These are phyloP conservation scores for Litoditis marina DNA, from an alignment of 2,888 invertebrate species.

Conservation along the genomic window DNA sequence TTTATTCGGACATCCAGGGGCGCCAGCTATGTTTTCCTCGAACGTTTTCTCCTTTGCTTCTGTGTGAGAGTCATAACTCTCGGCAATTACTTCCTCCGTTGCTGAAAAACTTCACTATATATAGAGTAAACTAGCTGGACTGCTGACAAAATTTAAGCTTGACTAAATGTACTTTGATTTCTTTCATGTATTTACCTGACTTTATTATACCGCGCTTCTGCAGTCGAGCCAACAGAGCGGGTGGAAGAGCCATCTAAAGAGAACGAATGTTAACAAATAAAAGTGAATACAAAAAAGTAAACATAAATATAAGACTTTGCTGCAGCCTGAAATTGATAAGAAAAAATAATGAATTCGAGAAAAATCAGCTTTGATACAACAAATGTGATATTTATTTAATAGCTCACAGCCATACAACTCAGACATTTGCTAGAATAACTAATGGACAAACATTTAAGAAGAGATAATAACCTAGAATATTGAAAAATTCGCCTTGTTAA, in stretches of 20 bases:
- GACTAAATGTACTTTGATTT: too few relatives aligned
- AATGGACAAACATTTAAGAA: too few relatives aligned
- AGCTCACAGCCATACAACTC: too few relatives aligned
- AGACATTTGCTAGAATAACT: too few relatives aligned
- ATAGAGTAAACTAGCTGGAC: neutral
- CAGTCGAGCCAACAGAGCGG: constrained; percentile 80
- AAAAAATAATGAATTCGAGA: too few relatives aligned
- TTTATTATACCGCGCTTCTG: constrained; percentile 76
- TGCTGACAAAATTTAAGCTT: too few relatives aligned
- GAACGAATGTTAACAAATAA: neutral
- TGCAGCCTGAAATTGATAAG: too few relatives aligned
- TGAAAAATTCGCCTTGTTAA: too few relatives aligned
- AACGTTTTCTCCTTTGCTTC: constrained; percentile 62
- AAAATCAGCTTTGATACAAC: too few relatives aligned
- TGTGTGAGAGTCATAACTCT: constrained; percentile 78
- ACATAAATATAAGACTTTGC: neutral
- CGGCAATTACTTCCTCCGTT: constrained; percentile 84
- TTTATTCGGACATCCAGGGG: constrained; percentile 85
- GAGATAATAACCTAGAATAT: too few relatives aligned
- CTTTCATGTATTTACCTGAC: too few relatives aligned
- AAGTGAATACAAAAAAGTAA: neutral
- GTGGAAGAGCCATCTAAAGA: constrained; percentile 82
- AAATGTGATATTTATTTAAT: too few relatives aligned
- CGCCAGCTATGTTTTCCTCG: constrained; percentile 39
- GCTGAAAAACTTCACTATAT: constrained; percentile 5